A percentile compares a stretch with the other conserved stretches of the same genome.
Conservation (phyloP, 1,140 invertebrate genomes). For the Mactra quadrangularis region DNA sequence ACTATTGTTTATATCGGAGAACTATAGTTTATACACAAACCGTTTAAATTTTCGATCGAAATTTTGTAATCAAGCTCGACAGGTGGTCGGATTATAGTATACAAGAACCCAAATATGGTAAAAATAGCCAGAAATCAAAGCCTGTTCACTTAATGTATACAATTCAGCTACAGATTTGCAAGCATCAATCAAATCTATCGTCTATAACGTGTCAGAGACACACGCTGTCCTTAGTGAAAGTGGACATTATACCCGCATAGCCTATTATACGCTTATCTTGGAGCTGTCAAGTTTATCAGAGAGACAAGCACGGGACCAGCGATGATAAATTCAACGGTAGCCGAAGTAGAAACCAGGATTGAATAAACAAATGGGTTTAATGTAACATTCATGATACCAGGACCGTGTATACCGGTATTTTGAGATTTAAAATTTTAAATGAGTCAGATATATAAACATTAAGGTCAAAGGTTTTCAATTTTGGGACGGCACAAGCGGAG, state of each 20-base stretch:
- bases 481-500: conserved; percentile 53
- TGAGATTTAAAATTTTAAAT: conserved; percentile 59
- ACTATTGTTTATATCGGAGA: too few relatives aligned
- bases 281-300: conserved; percentile 61
- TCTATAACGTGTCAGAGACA: conserved; percentile 11
- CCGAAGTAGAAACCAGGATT: conserved; percentile 24
- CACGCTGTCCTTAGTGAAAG: conserved; percentile 38
- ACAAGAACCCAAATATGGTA: too few relatives aligned
- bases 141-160: too few relatives aligned
- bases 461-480: conserved; percentile 47
- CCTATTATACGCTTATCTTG: conserved; percentile 55
- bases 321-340: conserved; percentile 35
- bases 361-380: conserved; percentile 59
- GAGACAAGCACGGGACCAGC: conserved; percentile 28
- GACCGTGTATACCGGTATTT: conserved; percentile 38
- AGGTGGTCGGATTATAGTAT: too few relatives aligned
- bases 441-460: conserved; percentile 60
- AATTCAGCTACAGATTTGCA: too few relatives aligned
- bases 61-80: too few relatives aligned
- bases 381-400: conserved; percentile 6
- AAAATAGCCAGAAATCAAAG: too few relatives aligned
- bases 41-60: too few relatives aligned
- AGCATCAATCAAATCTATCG: too few relatives aligned
- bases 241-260: conserved; percentile 39
- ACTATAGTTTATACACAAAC: too few relatives aligned